A percentile compares a stretch with the other conserved stretches of the same genome.
Conservation (phyloP, 2,888 invertebrate species). For the Meganola albula region DNA sequence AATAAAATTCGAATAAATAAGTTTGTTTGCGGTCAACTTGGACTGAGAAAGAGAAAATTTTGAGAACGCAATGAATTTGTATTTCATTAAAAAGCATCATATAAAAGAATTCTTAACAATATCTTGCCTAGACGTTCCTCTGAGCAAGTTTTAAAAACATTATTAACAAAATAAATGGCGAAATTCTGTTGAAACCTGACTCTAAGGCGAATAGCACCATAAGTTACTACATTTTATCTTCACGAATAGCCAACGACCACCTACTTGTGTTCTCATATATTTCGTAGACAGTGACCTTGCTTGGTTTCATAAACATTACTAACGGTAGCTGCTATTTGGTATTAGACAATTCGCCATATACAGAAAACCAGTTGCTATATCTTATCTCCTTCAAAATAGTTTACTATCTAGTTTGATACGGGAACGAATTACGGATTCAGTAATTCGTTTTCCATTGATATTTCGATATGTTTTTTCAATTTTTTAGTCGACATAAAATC, state of each 20-base stretch:
- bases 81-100: too few species aligned
- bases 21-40: too few species aligned
- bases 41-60: too few species aligned
- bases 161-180: conserved; percentile 22
- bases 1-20: too few species aligned
- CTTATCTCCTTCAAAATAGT: conserved; percentile 6
- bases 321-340: conserved; percentile 10
- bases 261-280: conserved; percentile 19
- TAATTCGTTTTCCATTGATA: too few species aligned
- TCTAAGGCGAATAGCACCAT: conserved; percentile 16
- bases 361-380: conserved; percentile 2
- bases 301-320: conserved; percentile 19
- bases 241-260: conserved; percentile 14
- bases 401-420: too few species aligned
- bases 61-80: too few species aligned
- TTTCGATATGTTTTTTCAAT: too few species aligned
- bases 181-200: conserved; percentile 12
- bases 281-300: conserved; percentile 24
- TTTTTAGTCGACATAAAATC: too few species aligned
- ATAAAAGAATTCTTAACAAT: too few species aligned
- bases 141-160: conserved; percentile 23
- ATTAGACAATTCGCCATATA: conserved; percentile 15
- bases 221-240: conserved; percentile 19
- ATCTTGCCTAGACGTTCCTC: too few species aligned
- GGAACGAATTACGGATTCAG: too few species aligned